A percentile compares a stretch with the other conserved stretches of the same genome.
phyloP scores from a whole-genome alignment of 2,797 vertebrate genomes.

The Poecilia gillii region DNA sequence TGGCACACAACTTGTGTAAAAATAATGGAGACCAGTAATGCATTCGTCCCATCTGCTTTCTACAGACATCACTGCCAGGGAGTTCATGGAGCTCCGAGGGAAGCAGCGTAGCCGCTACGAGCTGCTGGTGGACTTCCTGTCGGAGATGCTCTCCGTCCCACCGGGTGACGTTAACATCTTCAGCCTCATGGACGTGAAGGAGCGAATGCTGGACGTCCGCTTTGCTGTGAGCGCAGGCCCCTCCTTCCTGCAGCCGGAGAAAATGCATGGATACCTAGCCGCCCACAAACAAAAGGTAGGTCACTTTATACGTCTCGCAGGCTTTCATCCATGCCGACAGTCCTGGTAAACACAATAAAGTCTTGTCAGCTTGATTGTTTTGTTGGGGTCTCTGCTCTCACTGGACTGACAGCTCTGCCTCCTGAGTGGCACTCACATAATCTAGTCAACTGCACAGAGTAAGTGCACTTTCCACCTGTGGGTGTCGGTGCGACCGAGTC shows the following conservation, averaged over 20 bases:
- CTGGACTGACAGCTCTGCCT: conserved; percentile 7
- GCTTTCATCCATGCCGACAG: background rate
- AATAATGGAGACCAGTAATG: conserved; percentile 48
- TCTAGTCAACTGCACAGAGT: conserved; percentile 7
- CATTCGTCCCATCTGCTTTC: conserved; percentile 20
- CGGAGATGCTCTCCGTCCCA: conserved; percentile 80
- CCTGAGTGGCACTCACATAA: conserved; percentile 2
- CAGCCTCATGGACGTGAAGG: conserved; percentile 79
- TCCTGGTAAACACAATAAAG: background rate
- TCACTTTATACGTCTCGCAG: background rate
- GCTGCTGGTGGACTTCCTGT: conserved; percentile 82
- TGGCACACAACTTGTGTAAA: background rate
- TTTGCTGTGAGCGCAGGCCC: conserved; percentile 74
- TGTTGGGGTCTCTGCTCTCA: background rate
- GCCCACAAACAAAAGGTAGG: conserved; percentile 87
- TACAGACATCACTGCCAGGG: conserved; percentile 84
- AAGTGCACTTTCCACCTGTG: background rate
- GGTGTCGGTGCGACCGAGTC: background rate
- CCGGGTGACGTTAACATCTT: conserved; percentile 81
- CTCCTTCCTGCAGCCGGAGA: conserved; percentile 83
- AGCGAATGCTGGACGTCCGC: conserved; percentile 81
- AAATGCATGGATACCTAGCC: conserved; percentile 84
- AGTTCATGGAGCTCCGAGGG: conserved; percentile 83
- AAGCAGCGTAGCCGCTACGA: conserved; percentile 76
- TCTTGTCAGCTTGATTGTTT: background rate